Evolutionary conservation across 2,113 vertebrate genomes (phyloP).

Genomic region (Casuarius casuarius): DNA sequence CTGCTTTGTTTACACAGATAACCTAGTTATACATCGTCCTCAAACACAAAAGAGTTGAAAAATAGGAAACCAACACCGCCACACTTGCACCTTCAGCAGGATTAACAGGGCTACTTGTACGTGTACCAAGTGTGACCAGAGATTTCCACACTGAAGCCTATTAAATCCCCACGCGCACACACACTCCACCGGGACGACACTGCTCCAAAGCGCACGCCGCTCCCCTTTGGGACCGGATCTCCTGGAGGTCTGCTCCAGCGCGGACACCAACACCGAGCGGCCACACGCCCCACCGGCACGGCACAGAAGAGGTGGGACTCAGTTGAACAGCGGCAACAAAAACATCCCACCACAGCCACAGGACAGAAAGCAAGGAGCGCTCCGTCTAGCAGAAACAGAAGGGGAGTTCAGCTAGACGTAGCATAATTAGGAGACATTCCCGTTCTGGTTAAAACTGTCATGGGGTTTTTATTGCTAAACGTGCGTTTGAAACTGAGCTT

Average conservation of each 20-base stretch:
- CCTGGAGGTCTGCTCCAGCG: background rate
- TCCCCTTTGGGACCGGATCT: background rate
- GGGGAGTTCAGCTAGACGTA: background rate
- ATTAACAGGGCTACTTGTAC: background rate
- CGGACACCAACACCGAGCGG: background rate
- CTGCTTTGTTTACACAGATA: background rate
- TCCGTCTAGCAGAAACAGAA: background rate
- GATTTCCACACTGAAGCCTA: background rate
- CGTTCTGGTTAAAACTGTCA: background rate
- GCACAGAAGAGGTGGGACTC: background rate
- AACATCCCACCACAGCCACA: background rate
- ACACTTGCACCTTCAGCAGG: background rate
- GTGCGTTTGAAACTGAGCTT: background rate
- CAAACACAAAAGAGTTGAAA: background rate
- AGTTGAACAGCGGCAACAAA: background rate
- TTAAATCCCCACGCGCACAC: background rate
- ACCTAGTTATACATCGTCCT: background rate
- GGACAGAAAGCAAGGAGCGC: background rate
- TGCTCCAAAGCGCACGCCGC: rapidly evolving
- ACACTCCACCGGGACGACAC: background rate
- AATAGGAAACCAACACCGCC: background rate
- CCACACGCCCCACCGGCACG: background rate
- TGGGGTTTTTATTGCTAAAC: background rate
- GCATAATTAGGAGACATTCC: background rate
- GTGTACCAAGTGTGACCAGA: background rate